A percentile compares a stretch with the other conserved stretches of the same genome.
Conservation (phyloP, 2,113 vertebrate genomes). For the Hypomesus transpacificus region DNA sequence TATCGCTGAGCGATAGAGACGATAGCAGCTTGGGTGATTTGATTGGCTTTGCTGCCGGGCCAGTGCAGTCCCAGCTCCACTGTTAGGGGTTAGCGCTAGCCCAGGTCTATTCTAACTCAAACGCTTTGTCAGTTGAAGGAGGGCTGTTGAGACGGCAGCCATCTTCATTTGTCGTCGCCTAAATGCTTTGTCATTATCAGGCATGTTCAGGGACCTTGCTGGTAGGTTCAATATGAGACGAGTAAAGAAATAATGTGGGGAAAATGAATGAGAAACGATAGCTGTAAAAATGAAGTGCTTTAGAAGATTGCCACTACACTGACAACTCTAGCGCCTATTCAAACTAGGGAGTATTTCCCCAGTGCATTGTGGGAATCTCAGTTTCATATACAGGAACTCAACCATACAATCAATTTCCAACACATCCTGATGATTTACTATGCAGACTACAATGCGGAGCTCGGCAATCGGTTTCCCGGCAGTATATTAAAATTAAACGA, state of each 20-base stretch:
- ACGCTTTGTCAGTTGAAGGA: not conserved
- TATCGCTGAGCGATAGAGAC: constrained; percentile 12
- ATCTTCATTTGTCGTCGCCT: not conserved
- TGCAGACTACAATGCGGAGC: not conserved
- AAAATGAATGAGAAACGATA: too few species aligned
- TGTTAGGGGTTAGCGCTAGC: too few species aligned
- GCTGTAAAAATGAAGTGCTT: too few species aligned
- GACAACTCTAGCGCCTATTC: too few species aligned
- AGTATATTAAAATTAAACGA: not conserved
- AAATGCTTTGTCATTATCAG: not conserved
- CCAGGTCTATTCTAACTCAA: not conserved
- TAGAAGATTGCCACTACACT: too few species aligned
- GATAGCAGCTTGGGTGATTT: constrained; percentile 18
- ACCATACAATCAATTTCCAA: constrained; percentile 2
- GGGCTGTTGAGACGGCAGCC: not conserved
- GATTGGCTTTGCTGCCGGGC: not conserved
- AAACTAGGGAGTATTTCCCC: too few species aligned
- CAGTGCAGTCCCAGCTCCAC: not conserved
- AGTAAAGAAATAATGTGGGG: too few species aligned
- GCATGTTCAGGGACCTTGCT: too few species aligned
- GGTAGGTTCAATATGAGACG: too few species aligned
- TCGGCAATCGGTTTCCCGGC: constrained; percentile 5
- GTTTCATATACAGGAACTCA: not conserved
- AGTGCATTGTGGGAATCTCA: not conserved
- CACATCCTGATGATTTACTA: constrained; percentile 2